Base-by-base conservation (phyloP, 1,140 invertebrate species). In the Colletes gigas region DNA sequence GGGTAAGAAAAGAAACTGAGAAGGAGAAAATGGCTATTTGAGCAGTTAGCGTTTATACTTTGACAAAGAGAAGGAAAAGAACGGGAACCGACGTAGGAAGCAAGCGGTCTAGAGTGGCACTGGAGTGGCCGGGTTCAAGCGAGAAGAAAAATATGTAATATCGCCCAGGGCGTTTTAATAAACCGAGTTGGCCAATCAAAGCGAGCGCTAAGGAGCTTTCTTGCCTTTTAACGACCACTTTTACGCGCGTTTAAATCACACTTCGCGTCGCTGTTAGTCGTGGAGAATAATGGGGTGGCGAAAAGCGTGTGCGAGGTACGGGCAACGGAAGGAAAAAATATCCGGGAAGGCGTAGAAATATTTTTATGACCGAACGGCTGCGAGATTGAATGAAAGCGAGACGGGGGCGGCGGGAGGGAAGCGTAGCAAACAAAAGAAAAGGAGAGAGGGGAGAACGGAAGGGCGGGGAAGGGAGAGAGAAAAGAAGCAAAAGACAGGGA, bases 241-340 rank as follows among this genome's bases (percentile, higher is more conserved):
- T 93, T 93, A 93, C 89, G 92, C 86, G 87, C 90, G 89, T 88
- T 93, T 93, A 92, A 93, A 93, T 93, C 92, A 92, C 91, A 90
- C 90, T 90, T 91, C 83, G 90, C 78, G 57, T 72, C 82, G 55
- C 73, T 76, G 69, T 71, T 83, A 47, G 63, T 57, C 82, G 59
- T 30, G 19, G 65, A 57, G 77, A 85, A 86, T 79, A 84, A 85
- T 62, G 67, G 67, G 59, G 4, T 5, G 30, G 14, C 75, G 71
- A 77, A 17, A 75, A 67, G 52, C 4, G 54, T 55, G 54, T 55
- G 59, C 60, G 50, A 81, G 73, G 57, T 47, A 70, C 39, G 63
- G 30, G 50, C 44, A 54, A 52, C 44, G 54, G 67, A 39, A 72
- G 83, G 68, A 81, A 78, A 62, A 81, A 86, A 62, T 67, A 83